phyloP scores from a whole-genome alignment of 2,888 invertebrate species.

The Nebria salina region DNA sequence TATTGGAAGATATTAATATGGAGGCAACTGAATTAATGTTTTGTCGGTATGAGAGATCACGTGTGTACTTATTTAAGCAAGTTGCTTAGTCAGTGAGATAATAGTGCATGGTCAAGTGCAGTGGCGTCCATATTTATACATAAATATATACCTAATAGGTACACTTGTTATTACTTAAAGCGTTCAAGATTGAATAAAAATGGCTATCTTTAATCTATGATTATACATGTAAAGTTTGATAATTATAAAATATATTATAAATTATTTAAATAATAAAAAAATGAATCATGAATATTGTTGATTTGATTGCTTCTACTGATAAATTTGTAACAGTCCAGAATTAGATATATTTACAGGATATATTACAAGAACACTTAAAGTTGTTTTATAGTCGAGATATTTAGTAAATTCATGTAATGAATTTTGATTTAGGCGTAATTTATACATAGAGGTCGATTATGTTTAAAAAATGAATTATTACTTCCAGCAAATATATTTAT shows the following conservation, averaged over 20 bases:
- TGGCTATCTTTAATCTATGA: neutral
- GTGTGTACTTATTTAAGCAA: neutral
- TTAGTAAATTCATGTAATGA: too few relatives aligned
- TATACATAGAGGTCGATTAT: too few relatives aligned
- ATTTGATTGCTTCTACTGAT: neutral
- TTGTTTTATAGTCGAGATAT: neutral
- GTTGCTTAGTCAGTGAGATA: conserved; percentile 1
- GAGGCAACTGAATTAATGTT: conserved; percentile 20
- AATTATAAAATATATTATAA: neutral
- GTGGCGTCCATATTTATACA: neutral
- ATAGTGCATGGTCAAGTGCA: conserved; percentile 1
- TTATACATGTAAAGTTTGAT: neutral
- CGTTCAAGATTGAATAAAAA: neutral
- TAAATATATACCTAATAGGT: neutral
- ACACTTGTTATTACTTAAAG: neutral
- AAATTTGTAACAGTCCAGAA: neutral
- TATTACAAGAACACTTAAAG: neutral
- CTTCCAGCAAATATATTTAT: too few relatives aligned
- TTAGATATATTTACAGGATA: neutral
- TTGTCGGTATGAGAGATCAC: neutral
- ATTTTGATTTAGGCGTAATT: too few relatives aligned
- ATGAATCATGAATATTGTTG: neutral
- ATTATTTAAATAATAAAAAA: neutral
- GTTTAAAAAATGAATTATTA: too few relatives aligned
- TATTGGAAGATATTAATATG: conserved; percentile 10